A percentile compares a stretch with the other conserved stretches of the same genome.
These are phyloP conservation scores for Asobara japonica DNA, from an alignment of 1,140 invertebrate genomes.

Conservation along the genomic window DNA sequence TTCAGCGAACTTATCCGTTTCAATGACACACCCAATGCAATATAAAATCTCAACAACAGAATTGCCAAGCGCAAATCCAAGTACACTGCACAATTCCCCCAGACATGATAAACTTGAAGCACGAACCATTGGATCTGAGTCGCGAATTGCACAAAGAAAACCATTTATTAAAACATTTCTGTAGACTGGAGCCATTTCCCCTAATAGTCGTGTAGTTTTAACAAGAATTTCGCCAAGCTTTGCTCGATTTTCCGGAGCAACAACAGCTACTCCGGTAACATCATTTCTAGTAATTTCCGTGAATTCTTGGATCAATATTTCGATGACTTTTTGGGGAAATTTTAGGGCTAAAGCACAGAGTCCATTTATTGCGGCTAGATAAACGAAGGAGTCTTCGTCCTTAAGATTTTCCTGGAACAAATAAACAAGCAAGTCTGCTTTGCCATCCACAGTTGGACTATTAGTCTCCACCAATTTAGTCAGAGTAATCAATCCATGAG, in stretches of 20 bases:
- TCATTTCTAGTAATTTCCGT: constrained; percentile 59
- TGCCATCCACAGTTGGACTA: constrained; percentile 72
- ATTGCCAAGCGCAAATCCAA: constrained; percentile 78
- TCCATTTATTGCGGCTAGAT: constrained; percentile 81
- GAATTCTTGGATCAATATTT: constrained; percentile 73
- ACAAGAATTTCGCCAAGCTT: constrained; percentile 88
- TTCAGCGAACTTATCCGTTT: constrained; percentile 75
- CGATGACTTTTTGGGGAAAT: constrained; percentile 76
- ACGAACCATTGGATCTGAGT: constrained; percentile 79
- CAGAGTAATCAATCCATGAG: constrained; percentile 80
- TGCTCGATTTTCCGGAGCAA: constrained; percentile 73
- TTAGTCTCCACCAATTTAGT: constrained; percentile 76
- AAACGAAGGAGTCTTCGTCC: constrained; percentile 85
- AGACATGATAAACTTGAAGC: constrained; percentile 87
- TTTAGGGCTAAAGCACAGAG: constrained; percentile 73
- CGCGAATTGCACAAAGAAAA: constrained; percentile 75
- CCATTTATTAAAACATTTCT: constrained; percentile 78
- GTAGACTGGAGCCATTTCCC: constrained; percentile 78
- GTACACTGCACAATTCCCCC: constrained; percentile 81
- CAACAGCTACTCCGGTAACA: constrained; percentile 62
- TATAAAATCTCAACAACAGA: constrained; percentile 77
- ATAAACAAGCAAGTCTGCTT: constrained; percentile 75
- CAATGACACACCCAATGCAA: constrained; percentile 75
- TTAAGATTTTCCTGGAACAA: constrained; percentile 80
- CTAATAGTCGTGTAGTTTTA: constrained; percentile 76